Evolutionary conservation across 2,888 invertebrate species (phyloP).

Genomic region (Eristalinus sepulchralis): DNA sequence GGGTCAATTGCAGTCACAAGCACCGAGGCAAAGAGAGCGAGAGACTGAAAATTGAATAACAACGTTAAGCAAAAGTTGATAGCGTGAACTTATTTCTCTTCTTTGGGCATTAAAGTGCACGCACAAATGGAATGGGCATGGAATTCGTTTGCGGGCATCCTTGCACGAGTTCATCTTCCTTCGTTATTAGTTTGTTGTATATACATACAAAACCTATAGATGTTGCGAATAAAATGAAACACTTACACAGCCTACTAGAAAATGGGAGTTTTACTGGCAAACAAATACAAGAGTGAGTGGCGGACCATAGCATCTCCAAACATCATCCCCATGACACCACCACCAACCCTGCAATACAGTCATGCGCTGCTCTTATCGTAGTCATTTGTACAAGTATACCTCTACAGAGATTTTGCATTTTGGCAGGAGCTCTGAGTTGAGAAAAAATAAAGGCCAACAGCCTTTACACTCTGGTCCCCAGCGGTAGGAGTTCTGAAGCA

Average conservation of each 20-base stretch:
- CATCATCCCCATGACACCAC: background rate
- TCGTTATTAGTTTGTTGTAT: slow-evolving; percentile 52
- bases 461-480: slow-evolving; percentile 30
- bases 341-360: slow-evolving; percentile 16
- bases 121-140: slow-evolving; percentile 52
- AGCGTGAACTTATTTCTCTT: slow-evolving; percentile 45
- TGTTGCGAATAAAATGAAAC: slow-evolving; percentile 56
- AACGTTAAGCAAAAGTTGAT: slow-evolving; percentile 28
- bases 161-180: slow-evolving; percentile 63
- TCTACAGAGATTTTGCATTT: slow-evolving; percentile 47
- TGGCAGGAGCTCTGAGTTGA: slow-evolving; percentile 38
- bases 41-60: slow-evolving; percentile 54
- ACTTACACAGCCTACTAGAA: slow-evolving; percentile 53
- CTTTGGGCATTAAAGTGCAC: slow-evolving; percentile 60
- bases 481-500: slow-evolving; percentile 34
- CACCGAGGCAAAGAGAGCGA: slow-evolving; percentile 41
- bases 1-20: slow-evolving; percentile 24
- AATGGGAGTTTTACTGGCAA: slow-evolving; percentile 41
- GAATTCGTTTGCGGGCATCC: slow-evolving; percentile 52
- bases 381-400: slow-evolving; percentile 29
- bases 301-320: slow-evolving; percentile 11
- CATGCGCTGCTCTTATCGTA: slow-evolving; percentile 54
- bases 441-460: slow-evolving; percentile 49
- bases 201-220: background rate
- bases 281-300: slow-evolving; percentile 39